Percentiles rank a stretch among this genome's conserved stretches.
phyloP scores from a whole-genome alignment of 2,113 vertebrate species.

The Abramis brama region DNA sequence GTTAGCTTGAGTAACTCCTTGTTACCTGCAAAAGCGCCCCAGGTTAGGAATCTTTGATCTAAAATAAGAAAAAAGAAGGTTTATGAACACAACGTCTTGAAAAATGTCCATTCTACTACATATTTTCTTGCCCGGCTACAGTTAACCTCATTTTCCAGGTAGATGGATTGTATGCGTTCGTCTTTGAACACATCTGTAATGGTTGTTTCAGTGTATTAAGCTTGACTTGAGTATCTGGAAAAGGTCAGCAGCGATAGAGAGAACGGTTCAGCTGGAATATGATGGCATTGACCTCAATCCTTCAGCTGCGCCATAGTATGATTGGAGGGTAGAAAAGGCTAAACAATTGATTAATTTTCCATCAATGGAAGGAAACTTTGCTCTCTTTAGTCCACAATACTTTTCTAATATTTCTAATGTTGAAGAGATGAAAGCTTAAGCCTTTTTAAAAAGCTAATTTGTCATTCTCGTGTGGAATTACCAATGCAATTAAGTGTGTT shows the following conservation, averaged over 20 bases:
- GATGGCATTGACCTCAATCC: conserved; percentile 31
- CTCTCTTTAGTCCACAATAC: conserved; percentile 11
- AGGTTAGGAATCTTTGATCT: not conserved
- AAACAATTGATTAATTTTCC: conserved; percentile 36
- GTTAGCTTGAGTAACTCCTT: not conserved
- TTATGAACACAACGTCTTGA: not conserved
- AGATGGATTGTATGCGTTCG: not conserved
- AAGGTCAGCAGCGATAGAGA: conserved; percentile 32
- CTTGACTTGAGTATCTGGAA: not conserved
- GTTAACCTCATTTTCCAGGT: conserved; percentile 25
- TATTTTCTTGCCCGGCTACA: not conserved
- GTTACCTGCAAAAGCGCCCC: not conserved
- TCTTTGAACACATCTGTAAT: conserved; percentile 7
- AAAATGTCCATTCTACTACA: not conserved
- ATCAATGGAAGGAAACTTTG: conserved; percentile 19
- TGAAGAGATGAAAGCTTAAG: not conserved
- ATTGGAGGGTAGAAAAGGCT: conserved; percentile 28
- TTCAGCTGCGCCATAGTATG: conserved; percentile 37
- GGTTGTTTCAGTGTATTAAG: conserved; percentile 41
- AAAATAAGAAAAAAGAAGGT: not conserved
- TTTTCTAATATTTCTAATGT: not conserved
- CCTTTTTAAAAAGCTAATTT: conserved; percentile 7
- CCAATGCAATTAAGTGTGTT: not conserved
- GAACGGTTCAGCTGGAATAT: conserved; percentile 15
- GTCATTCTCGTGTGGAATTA: not conserved